A percentile compares a stretch with the other conserved stretches of the same genome.
phyloP scores from a whole-genome alignment of 2,888 invertebrate species.

The Scaptodrosophila latifasciaeformis region DNA sequence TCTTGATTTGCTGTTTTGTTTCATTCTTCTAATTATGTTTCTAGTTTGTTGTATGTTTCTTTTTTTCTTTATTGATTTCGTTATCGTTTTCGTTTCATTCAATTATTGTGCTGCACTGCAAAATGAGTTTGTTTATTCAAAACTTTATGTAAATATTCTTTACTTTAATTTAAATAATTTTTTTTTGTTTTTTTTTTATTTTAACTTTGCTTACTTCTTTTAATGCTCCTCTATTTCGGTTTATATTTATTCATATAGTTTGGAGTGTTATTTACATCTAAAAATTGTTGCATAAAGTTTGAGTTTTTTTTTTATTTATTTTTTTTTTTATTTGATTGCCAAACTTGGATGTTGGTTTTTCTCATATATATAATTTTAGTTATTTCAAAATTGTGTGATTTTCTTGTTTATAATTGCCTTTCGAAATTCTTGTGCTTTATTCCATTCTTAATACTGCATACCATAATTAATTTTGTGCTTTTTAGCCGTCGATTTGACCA shows the following conservation, averaged over 20 bases:
- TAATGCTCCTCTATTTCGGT: conserved; percentile 35
- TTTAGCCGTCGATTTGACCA: too few species aligned
- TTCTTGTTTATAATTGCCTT: too few species aligned
- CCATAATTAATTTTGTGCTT: too few species aligned
- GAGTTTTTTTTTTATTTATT: conserved; percentile 2
- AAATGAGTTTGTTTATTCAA: conserved; percentile 57
- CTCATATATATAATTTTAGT: not conserved
- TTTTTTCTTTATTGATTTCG: conserved; percentile 3
- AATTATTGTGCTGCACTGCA: conserved; percentile 68
- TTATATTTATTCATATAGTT: conserved; percentile 13
- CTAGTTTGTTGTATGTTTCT: conserved; percentile 3
- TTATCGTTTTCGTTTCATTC: conserved; percentile 21
- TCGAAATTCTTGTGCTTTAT: too few species aligned
- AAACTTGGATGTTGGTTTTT: not conserved
- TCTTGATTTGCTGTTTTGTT: conserved; percentile 2
- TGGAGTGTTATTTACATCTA: conserved; percentile 15
- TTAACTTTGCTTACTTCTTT: conserved; percentile 14
- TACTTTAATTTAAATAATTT: conserved; percentile 1
- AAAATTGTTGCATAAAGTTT: conserved; percentile 20
- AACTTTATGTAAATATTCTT: conserved; percentile 6
- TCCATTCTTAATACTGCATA: too few species aligned
- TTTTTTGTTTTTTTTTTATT: not conserved
- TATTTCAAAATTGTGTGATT: conserved; percentile 8
- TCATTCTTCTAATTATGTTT: conserved; percentile 3
- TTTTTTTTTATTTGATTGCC: not conserved